These are phyloP conservation scores for Barnardius zonarius DNA, from an alignment of 2,113 vertebrate genomes.

Conservation along the genomic window DNA sequence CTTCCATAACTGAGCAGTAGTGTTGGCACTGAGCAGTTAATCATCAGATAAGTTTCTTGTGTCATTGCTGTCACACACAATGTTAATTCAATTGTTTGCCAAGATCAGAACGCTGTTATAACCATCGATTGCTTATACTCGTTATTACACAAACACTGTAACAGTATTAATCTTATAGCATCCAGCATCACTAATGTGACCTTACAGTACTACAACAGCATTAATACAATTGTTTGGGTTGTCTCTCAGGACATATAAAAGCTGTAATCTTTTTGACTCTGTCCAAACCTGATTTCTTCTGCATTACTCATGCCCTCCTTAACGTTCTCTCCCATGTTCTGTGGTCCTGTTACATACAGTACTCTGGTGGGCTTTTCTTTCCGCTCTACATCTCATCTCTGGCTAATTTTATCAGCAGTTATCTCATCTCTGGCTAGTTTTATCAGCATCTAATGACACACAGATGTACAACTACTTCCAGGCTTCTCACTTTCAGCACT, in stretches of 20 bases:
- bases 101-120: neutral
- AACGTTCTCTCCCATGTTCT: neutral
- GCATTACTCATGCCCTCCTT: neutral
- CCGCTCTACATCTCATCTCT: neutral
- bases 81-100: neutral
- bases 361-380: neutral
- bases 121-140: neutral
- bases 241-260: neutral
- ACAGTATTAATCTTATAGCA: neutral
- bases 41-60: neutral
- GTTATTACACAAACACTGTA: neutral
- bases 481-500: neutral
- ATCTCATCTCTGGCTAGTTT: neutral
- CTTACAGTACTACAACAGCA: neutral
- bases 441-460: neutral
- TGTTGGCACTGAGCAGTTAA: neutral
- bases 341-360: neutral
- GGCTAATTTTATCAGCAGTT: neutral
- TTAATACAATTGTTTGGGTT: neutral
- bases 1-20: too few species aligned
- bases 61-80: neutral
- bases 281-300: neutral
- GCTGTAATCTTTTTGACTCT: neutral
- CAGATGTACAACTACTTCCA: neutral
- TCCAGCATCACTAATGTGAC: neutral